These are phyloP conservation scores for Cricetomys ansorgei DNA, from an alignment of 2,113 vertebrate species.

Conservation along the genomic window DNA sequence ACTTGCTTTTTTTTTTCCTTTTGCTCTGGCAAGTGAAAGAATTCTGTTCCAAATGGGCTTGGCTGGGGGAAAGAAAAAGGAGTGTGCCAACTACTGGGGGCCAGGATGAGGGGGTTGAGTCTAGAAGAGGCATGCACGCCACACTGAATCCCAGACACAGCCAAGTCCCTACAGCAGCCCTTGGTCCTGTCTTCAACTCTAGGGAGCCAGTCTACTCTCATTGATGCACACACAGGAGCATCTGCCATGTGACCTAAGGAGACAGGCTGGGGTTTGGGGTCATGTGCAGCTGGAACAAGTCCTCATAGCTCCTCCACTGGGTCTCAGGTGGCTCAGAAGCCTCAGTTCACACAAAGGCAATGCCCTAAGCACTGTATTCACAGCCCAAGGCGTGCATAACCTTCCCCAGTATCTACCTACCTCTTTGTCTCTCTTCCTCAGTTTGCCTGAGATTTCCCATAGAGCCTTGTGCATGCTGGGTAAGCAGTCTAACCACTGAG, in stretches of 20 bases:
- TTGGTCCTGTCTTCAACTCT: not conserved
- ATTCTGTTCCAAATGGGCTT: constrained; percentile 55
- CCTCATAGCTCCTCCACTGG: not conserved
- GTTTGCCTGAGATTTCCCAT: not conserved
- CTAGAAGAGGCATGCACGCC: constrained; percentile 2
- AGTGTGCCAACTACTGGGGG: not conserved
- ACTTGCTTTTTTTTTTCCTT: not conserved
- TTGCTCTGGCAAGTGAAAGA: constrained; percentile 66
- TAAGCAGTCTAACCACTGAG: not conserved
- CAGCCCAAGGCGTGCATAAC: not conserved
- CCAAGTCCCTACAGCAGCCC: not conserved
- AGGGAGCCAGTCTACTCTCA: not conserved
- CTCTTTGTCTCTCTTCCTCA: not conserved
- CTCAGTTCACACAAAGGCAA: not conserved
- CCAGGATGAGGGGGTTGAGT: not conserved
- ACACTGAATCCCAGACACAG: not conserved
- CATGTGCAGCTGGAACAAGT: not conserved
- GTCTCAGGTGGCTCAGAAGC: not conserved
- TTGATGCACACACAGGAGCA: too few relatives aligned
- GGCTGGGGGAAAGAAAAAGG: not conserved
- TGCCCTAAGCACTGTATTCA: not conserved
- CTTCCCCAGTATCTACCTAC: too few relatives aligned
- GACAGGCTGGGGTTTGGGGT: too few relatives aligned
- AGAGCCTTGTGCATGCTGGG: not conserved
- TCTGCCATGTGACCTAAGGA: not conserved